phyloP scores from a whole-genome alignment of 2,113 vertebrate species.

The Festucalex cinctus region DNA sequence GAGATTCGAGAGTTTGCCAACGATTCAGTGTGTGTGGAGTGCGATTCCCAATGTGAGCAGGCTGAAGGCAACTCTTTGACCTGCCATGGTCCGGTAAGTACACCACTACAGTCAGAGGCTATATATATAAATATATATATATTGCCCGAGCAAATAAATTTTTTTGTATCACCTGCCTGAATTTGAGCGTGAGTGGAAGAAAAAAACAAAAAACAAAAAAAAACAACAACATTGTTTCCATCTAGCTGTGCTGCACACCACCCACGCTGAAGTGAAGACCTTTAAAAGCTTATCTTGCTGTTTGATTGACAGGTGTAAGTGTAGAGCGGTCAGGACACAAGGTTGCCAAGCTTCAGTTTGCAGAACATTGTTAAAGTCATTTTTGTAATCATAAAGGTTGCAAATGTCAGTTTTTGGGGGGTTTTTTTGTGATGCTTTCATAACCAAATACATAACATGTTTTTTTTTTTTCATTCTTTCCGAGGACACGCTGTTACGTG shows the following conservation, averaged over 20 bases:
- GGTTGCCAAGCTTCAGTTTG: neutral
- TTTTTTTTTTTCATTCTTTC: neutral
- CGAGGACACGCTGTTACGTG: neutral
- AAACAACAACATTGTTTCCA: slow-evolving; percentile 13
- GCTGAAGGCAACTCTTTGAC: slow-evolving; percentile 87
- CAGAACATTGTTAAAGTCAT: neutral
- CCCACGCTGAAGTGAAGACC: slow-evolving; percentile 31
- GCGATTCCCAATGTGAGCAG: slow-evolving; percentile 89
- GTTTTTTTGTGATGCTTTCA: neutral
- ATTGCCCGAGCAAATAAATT: too few species aligned
- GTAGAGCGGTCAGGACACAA: neutral
- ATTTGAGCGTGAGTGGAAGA: slow-evolving; percentile 14
- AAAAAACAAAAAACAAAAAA: too few species aligned
- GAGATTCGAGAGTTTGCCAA: slow-evolving; percentile 92
- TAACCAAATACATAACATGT: neutral
- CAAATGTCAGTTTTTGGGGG: neutral
- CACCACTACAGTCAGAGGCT: neutral
- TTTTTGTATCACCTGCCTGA: slow-evolving; percentile 24
- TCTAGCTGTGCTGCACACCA: slow-evolving; percentile 13
- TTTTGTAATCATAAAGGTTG: neutral
- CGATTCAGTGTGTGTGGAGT: slow-evolving; percentile 88
- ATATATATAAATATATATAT: too few species aligned
- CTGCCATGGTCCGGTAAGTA: slow-evolving; percentile 87
- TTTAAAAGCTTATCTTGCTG: slow-evolving; percentile 35
- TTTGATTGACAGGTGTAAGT: slow-evolving; percentile 37